phyloP scores from a whole-genome alignment of 2,797 vertebrate genomes.

The Dipus sagitta region DNA sequence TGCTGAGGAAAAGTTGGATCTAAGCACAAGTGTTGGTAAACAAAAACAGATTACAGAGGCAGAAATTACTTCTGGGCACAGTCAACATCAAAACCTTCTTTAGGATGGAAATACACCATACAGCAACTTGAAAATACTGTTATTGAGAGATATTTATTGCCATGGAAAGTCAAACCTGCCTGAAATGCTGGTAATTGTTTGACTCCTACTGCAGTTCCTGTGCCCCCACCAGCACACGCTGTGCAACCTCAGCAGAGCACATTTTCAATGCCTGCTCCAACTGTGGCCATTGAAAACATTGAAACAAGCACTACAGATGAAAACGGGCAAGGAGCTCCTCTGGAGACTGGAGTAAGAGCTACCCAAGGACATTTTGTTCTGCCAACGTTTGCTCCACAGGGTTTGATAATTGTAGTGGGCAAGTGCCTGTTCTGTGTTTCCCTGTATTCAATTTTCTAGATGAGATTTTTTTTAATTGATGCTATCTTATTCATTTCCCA shows the following conservation, averaged over 20 bases:
- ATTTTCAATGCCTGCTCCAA: background rate
- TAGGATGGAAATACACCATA: background rate
- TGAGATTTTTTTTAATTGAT: constrained; percentile 31
- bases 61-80: background rate
- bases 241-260: background rate
- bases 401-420: background rate
- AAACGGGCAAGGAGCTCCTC: constrained; percentile 24
- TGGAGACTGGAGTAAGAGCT: background rate
- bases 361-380: background rate
- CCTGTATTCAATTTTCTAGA: constrained; percentile 15
- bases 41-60: background rate
- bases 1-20: background rate
- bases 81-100: background rate
- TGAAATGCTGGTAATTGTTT: background rate
- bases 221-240: background rate
- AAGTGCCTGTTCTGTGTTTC: background rate
- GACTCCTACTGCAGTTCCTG: background rate
- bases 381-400: background rate
- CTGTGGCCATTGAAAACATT: background rate
- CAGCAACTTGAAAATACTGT: background rate
- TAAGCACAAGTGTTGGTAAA: background rate
- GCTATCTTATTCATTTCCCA: background rate
- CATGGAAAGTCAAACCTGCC: background rate
- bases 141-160: background rate
- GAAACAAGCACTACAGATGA: background rate